phyloP scores from a whole-genome alignment of 2,113 vertebrate genomes.

The Mastomys coucha region DNA sequence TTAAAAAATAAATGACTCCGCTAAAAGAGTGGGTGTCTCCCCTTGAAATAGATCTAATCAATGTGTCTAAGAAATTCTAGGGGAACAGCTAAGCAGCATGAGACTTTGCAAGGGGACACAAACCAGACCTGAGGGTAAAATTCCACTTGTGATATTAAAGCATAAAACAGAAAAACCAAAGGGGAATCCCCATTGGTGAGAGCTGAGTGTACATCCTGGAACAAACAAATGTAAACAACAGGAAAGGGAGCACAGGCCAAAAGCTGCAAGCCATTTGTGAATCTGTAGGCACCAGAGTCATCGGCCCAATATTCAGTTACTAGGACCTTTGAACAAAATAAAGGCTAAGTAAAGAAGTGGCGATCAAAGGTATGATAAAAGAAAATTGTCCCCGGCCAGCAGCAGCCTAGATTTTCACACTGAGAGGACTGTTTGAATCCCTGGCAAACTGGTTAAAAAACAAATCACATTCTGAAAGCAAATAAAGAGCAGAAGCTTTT shows the following conservation, averaged over 20 bases:
- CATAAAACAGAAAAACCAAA: background rate
- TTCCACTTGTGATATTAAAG: background rate
- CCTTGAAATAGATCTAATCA: background rate
- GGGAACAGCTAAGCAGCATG: background rate
- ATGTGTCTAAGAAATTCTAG: background rate
- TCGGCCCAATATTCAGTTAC: background rate
- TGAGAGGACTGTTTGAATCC: background rate
- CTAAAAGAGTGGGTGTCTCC: background rate
- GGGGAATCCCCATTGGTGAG: background rate
- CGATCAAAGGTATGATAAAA: background rate
- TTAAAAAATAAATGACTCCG: background rate
- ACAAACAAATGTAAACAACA: background rate
- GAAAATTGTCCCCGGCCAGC: background rate
- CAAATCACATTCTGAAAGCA: background rate
- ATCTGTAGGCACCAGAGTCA: background rate
- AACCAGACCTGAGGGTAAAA: background rate
- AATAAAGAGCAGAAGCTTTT: conserved; percentile 25
- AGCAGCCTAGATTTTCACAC: conserved; percentile 1
- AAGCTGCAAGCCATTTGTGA: background rate
- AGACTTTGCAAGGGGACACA: background rate
- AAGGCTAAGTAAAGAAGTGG: background rate
- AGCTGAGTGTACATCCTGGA: background rate
- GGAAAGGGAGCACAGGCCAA: background rate
- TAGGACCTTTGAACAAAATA: background rate
- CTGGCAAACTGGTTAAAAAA: background rate